Evolutionary conservation across 2,113 vertebrate species (phyloP).

Genomic region (Uria aalge): DNA sequence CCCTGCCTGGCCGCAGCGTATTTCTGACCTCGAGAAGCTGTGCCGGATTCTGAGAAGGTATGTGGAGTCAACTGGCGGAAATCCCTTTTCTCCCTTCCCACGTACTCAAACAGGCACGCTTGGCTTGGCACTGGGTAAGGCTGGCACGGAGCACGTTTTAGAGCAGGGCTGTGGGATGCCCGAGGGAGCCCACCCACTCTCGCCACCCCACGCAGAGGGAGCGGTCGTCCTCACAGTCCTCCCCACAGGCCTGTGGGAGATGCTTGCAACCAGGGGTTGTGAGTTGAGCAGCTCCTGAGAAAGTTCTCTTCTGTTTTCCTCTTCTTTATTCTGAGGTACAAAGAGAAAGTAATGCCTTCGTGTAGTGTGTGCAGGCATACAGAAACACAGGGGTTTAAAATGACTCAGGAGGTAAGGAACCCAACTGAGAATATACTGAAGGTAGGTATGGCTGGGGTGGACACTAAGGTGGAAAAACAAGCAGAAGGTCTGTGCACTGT

Average conservation of each 20-base stretch:
- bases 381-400: background rate
- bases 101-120: background rate
- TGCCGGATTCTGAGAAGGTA: background rate
- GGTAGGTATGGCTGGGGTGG: fast-evolving
- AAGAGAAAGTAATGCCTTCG: background rate
- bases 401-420: background rate
- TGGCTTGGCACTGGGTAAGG: background rate
- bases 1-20: background rate
- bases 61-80: background rate
- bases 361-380: background rate
- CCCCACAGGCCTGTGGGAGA: too few relatives aligned
- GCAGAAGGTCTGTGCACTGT: background rate
- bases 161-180: background rate
- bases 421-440: background rate
- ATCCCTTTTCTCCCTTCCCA: background rate
- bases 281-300: background rate
- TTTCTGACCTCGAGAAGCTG: background rate
- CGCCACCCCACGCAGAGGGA: background rate
- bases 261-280: background rate
- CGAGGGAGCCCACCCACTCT: background rate
- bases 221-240: background rate
- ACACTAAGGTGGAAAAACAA: background rate
- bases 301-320: background rate
- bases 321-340: background rate
- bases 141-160: background rate